Percentiles rank a stretch among this genome's conserved stretches.
phyloP scores from a whole-genome alignment of 2,113 vertebrate genomes.

The Calonectris borealis region DNA sequence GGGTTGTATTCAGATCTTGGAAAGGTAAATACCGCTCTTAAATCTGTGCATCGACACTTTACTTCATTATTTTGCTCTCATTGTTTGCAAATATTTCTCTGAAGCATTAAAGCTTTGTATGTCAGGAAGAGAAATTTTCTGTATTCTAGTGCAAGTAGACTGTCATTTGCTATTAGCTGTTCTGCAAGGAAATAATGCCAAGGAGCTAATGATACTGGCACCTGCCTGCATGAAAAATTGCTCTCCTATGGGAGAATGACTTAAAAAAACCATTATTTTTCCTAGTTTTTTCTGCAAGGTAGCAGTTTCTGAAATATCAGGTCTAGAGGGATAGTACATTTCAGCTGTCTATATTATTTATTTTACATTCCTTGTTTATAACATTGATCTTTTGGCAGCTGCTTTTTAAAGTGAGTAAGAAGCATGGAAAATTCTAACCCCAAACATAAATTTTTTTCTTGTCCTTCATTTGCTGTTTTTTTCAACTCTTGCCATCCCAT shows the following conservation, averaged over 20 bases:
- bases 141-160: background rate
- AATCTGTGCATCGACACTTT: background rate
- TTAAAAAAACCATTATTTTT: background rate
- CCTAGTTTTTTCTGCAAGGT: background rate
- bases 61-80: background rate
- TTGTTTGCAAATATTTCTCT: background rate
- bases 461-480: background rate
- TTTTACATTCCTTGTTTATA: background rate
- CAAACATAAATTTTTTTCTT: background rate
- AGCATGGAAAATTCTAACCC: background rate
- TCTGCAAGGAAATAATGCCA: background rate
- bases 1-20: background rate
- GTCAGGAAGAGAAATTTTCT: background rate
- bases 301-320: background rate
- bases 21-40: background rate
- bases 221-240: background rate
- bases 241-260: background rate
- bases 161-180: background rate
- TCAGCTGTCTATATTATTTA: background rate
- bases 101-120: background rate
- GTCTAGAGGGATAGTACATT: background rate
- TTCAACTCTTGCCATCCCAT: background rate
- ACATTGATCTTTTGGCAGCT: background rate
- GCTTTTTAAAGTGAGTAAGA: background rate
- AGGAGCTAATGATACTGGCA: background rate